phyloP scores from a whole-genome alignment of 2,113 vertebrate species.

The Lasiurus cinereus region DNA sequence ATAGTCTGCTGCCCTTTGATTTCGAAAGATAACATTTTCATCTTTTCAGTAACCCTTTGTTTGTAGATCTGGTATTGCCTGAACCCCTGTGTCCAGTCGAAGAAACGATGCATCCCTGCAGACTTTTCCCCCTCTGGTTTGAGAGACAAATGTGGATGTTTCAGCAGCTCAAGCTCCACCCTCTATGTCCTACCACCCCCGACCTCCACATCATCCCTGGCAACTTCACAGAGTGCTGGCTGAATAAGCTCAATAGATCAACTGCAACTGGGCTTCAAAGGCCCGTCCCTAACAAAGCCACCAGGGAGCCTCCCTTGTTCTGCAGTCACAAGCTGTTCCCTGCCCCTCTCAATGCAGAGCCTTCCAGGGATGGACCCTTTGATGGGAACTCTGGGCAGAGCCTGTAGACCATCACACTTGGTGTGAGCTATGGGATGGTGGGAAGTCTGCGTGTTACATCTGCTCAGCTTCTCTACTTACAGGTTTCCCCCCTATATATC shows the following conservation, averaged over 20 bases:
- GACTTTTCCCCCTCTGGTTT: neutral
- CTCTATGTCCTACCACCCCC: neutral
- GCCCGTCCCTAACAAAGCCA: neutral
- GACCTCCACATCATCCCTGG: neutral
- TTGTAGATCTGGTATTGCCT: neutral
- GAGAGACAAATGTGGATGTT: neutral
- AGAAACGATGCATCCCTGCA: neutral
- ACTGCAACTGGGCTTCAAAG: neutral
- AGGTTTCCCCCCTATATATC: neutral
- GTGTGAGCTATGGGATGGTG: neutral
- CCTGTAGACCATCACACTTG: neutral
- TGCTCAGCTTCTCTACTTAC: neutral
- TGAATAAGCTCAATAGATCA: neutral
- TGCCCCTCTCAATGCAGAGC: neutral
- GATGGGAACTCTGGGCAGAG: neutral
- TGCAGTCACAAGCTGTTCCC: neutral
- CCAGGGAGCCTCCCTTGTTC: neutral
- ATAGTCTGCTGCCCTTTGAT: neutral
- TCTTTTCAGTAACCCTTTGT: neutral
- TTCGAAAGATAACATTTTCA: neutral
- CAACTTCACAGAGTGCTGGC: neutral
- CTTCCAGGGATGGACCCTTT: too few species aligned
- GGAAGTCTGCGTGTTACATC: neutral
- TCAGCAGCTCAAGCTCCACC: neutral
- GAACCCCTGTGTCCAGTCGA: neutral